These are phyloP conservation scores for Dolichomitus sp. DNA, from an alignment of 2,888 invertebrate species.

Conservation along the genomic window DNA sequence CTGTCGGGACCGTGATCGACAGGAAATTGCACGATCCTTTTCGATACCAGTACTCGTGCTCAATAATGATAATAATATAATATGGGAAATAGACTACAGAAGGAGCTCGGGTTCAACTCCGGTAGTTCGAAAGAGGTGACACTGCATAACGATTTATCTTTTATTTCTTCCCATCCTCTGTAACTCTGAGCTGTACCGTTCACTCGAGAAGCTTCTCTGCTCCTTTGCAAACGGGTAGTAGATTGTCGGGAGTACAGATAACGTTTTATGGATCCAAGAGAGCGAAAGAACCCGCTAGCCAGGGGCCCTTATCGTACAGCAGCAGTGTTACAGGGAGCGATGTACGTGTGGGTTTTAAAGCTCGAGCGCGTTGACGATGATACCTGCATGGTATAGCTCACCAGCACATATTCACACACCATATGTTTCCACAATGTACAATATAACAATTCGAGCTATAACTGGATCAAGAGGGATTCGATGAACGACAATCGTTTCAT, in stretches of 20 bases:
- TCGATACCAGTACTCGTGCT: slow-evolving; percentile 27
- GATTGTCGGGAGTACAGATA: slow-evolving; percentile 61
- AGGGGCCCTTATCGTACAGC: slow-evolving; percentile 52
- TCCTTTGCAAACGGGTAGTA: slow-evolving; percentile 55
- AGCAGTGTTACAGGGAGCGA: slow-evolving; percentile 32
- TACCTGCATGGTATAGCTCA: slow-evolving; percentile 7
- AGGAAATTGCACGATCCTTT: slow-evolving; percentile 36
- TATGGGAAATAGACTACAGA: slow-evolving; percentile 12
- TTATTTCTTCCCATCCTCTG: slow-evolving; percentile 16
- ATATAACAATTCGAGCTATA: slow-evolving; percentile 20
- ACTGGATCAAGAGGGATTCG: slow-evolving; percentile 49
- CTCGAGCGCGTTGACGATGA: slow-evolving; percentile 34
- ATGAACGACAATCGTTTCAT: slow-evolving; percentile 30
- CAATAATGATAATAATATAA: slow-evolving; percentile 29
- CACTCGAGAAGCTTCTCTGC: slow-evolving; percentile 35
- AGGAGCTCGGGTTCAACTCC: slow-evolving; percentile 16
- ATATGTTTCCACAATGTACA: slow-evolving; percentile 9
- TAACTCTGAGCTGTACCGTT: slow-evolving; percentile 23
- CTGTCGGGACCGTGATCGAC: slow-evolving; percentile 8
- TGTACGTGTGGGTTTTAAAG: slow-evolving; percentile 48
- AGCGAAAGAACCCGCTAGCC: slow-evolving; percentile 13
- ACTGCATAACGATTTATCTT: slow-evolving; percentile 22
- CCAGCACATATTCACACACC: background rate
- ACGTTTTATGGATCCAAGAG: slow-evolving; percentile 56
- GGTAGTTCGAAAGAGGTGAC: slow-evolving; percentile 13